Conservation (phyloP, 2,888 invertebrate genomes). For the Leptopilina syphax region DNA sequence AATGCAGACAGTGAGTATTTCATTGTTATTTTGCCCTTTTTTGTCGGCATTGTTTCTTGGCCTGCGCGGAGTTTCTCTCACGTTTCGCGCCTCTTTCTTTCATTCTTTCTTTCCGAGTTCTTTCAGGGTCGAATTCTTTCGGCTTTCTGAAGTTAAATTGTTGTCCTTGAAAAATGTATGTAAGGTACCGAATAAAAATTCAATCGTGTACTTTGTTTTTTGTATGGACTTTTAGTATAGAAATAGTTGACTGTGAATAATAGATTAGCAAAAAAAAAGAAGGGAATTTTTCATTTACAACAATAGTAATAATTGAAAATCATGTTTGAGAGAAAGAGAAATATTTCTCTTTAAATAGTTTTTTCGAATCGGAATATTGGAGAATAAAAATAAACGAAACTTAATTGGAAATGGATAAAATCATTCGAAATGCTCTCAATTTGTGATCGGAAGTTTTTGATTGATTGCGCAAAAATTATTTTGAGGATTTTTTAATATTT, state of each 20-base stretch:
- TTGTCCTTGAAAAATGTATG: slow-evolving; percentile 26
- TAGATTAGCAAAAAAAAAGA: too few relatives aligned
- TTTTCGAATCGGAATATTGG: too few relatives aligned
- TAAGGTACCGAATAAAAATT: slow-evolving; percentile 15
- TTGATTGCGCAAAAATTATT: too few relatives aligned
- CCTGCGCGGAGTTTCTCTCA: slow-evolving; percentile 35
- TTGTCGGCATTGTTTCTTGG: slow-evolving; percentile 35
- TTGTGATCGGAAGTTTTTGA: too few relatives aligned
- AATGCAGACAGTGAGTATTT: slow-evolving; percentile 38
- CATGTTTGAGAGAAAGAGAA: too few relatives aligned
- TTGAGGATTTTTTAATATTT: too few relatives aligned
- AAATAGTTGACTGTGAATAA: neutral
- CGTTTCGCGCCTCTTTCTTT: slow-evolving; percentile 40
- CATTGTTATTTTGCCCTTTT: slow-evolving; percentile 38
- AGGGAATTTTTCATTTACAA: neutral
- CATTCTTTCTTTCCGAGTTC: slow-evolving; percentile 21
- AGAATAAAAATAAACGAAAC: too few relatives aligned
- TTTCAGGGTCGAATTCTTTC: slow-evolving; percentile 41
- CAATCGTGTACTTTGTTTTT: neutral
- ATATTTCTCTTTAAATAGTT: too few relatives aligned
- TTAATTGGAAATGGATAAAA: too few relatives aligned
- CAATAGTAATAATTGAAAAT: too few relatives aligned
- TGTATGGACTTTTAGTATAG: neutral
- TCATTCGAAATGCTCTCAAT: too few relatives aligned
- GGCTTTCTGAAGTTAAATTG: slow-evolving; percentile 23